phyloP scores from a whole-genome alignment of 2,113 vertebrate species.

The Oryctolagus cuniculus region DNA sequence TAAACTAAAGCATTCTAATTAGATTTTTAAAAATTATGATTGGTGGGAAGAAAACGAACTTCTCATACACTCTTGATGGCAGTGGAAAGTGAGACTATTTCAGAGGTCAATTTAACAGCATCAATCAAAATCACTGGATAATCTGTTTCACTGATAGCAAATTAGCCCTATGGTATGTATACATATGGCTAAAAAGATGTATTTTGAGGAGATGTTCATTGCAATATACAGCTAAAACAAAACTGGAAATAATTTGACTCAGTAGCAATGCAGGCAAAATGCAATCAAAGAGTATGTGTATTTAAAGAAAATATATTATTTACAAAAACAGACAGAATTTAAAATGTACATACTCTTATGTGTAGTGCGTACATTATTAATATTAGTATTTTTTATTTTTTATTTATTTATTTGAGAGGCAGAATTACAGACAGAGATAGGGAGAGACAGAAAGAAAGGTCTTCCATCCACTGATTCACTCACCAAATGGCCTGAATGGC shows the following conservation, averaged over 20 bases:
- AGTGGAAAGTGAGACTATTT: conserved; percentile 34
- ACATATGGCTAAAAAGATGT: background rate
- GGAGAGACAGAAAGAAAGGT: no score
- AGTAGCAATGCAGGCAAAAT: background rate
- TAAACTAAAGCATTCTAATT: conserved; percentile 58
- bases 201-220: background rate
- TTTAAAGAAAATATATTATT: background rate
- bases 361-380: background rate
- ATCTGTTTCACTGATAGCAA: background rate
- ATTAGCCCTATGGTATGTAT: background rate
- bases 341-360: background rate
- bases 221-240: background rate
- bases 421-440: no score
- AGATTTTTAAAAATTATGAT: conserved; percentile 6
- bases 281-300: background rate
- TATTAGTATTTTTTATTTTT: no score
- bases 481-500: no score
- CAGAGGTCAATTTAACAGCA: background rate
- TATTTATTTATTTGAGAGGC: no score
- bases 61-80: background rate
- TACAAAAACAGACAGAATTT: background rate
- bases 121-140: background rate
- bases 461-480: no score
- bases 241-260: background rate
- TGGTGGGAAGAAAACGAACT: background rate